A percentile compares a stretch with the other conserved stretches of the same genome.
phyloP scores from a whole-genome alignment of 2,888 invertebrate species.

The Linhomoeus sp. region DNA sequence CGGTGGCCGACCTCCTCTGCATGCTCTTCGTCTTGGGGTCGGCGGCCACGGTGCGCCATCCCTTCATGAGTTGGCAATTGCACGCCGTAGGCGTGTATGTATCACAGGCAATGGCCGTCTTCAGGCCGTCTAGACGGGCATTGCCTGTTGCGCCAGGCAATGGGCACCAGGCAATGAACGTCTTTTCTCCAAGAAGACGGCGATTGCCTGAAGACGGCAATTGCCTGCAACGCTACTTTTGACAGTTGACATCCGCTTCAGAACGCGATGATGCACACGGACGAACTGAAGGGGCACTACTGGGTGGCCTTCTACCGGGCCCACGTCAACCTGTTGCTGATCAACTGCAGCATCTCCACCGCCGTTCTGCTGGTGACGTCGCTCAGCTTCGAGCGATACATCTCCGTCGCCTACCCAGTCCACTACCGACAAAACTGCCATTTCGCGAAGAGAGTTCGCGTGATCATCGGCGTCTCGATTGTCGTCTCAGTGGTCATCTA shows the following conservation, averaged over 20 bases:
- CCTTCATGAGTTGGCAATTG: too few relatives aligned
- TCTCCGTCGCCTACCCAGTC: constrained; percentile 25
- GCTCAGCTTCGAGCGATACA: constrained; percentile 21
- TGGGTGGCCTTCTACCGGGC: constrained; percentile 6
- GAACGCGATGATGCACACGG: too few relatives aligned
- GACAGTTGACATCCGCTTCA: too few relatives aligned
- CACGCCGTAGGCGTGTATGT: too few relatives aligned
- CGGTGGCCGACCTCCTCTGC: constrained; percentile 23
- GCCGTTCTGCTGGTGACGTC: constrained; percentile 24
- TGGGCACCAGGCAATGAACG: too few relatives aligned
- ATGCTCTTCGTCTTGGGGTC: constrained; percentile 25
- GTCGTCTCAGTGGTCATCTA: constrained; percentile 19
- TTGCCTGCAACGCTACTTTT: too few relatives aligned
- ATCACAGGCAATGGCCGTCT: too few relatives aligned
- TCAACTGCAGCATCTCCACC: constrained; percentile 15
- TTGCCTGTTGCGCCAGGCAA: too few relatives aligned
- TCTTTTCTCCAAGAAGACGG: too few relatives aligned
- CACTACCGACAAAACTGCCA: constrained; percentile 26
- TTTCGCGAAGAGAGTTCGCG: constrained; percentile 15
- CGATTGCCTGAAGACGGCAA: too few relatives aligned
- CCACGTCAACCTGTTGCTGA: constrained; percentile 23
- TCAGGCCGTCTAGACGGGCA: too few relatives aligned
- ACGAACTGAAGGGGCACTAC: too few relatives aligned
- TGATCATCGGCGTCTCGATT: constrained; percentile 20
- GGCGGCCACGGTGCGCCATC: constrained; percentile 8